Evolutionary conservation across 2,797 vertebrate species (phyloP).

Genomic region (Aselliscus stoliczkanus): DNA sequence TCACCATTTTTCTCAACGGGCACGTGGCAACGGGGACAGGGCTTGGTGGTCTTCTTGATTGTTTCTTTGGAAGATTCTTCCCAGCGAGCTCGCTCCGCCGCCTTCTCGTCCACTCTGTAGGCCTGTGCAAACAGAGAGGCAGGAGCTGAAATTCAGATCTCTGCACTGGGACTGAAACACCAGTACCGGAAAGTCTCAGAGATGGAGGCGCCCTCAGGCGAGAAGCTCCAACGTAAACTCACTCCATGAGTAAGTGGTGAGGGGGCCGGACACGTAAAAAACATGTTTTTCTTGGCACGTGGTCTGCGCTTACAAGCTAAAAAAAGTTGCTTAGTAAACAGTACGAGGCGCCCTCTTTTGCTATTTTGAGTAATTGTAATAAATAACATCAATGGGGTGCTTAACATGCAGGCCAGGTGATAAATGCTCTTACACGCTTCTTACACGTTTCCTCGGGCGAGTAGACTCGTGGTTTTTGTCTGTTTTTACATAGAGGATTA

Average conservation of each 20-base stretch:
- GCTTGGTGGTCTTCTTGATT: conserved; percentile 89
- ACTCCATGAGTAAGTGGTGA: not conserved
- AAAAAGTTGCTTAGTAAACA: not conserved
- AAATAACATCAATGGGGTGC: too few relatives aligned
- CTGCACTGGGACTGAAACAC: accelerated
- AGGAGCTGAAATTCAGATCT: not conserved
- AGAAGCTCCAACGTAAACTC: not conserved
- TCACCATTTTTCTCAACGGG: conserved; percentile 92
- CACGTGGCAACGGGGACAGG: conserved; percentile 89
- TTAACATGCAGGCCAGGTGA: accelerated
- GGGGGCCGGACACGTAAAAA: accelerated
- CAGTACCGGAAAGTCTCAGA: not conserved
- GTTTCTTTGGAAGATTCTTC: conserved; percentile 88
- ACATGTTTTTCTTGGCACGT: accelerated
- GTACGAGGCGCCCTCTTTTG: not conserved
- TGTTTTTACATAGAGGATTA: not conserved
- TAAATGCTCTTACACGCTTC: accelerated
- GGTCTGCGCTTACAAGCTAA: not conserved
- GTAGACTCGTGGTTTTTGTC: accelerated
- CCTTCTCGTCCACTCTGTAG: conserved; percentile 83
- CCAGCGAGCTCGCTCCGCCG: conserved; percentile 88
- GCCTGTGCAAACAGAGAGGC: conserved; percentile 75
- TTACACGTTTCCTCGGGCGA: accelerated
- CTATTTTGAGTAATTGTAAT: not conserved
- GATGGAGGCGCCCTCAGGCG: not conserved